Percentiles rank a stretch among this genome's conserved stretches.
Conservation (phyloP, 1,140 invertebrate species). For the Pseudomyrmex gracilis region DNA sequence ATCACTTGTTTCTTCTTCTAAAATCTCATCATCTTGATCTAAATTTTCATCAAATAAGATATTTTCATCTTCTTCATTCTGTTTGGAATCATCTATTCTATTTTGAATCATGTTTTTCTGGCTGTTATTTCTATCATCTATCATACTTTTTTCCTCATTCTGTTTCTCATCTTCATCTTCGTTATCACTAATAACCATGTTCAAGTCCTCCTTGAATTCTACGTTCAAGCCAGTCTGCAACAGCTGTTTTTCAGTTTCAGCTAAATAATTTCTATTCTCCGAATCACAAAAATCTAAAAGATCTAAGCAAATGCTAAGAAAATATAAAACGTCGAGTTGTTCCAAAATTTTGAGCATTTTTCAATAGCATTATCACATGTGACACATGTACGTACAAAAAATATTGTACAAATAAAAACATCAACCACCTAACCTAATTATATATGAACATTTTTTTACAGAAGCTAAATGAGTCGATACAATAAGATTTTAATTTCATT, state of each 20-base stretch:
- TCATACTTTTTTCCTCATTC: neutral
- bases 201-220: conserved; percentile 89
- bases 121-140: neutral
- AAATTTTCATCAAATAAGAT: conserved; percentile 52
- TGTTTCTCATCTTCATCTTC: conserved; percentile 75
- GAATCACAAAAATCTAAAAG: conserved; percentile 92
- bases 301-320: conserved; percentile 85
- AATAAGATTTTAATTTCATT: too few relatives aligned
- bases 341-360: neutral
- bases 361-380: too few relatives aligned
- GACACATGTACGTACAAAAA: too few relatives aligned
- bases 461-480: too few relatives aligned
- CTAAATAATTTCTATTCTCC: conserved; percentile 88
- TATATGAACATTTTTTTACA: too few relatives aligned
- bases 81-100: neutral
- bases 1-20: conserved; percentile 42
- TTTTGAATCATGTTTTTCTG: too few relatives aligned
- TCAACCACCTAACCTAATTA: too few relatives aligned
- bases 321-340: conserved; percentile 24
- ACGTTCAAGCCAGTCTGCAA: conserved; percentile 87
- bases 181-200: conserved; percentile 70
- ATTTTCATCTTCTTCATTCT: conserved; percentile 27
- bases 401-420: too few relatives aligned
- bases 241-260: conserved; percentile 88
- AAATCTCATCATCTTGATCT: conserved; percentile 59